phyloP scores from a whole-genome alignment of 2,888 invertebrate genomes.

The Nemotelus nigrinus region DNA sequence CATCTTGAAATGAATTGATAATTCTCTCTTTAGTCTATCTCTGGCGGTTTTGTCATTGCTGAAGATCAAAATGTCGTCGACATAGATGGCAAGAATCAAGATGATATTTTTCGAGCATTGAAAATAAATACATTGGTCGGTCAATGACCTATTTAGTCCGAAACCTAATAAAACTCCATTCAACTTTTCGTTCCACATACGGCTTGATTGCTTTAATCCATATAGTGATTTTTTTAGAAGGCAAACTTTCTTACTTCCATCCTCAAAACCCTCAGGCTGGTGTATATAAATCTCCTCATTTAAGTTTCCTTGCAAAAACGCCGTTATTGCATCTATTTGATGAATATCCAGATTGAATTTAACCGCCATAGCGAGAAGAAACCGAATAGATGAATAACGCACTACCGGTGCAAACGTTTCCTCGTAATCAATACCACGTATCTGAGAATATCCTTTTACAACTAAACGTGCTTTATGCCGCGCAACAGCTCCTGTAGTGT shows the following conservation, averaged over 20 bases:
- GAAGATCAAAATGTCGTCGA: too few relatives aligned
- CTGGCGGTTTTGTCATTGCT: too few relatives aligned
- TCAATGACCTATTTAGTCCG: too few relatives aligned
- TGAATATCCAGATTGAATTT: constrained; percentile 43
- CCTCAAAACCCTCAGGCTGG: constrained; percentile 49
- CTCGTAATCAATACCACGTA: constrained; percentile 43
- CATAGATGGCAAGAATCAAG: too few relatives aligned
- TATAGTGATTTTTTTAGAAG: constrained; percentile 51
- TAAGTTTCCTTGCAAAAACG: constrained; percentile 49
- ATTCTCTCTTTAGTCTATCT: too few relatives aligned
- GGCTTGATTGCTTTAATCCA: constrained; percentile 51
- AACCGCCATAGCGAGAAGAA: constrained; percentile 45
- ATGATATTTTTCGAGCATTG: too few relatives aligned
- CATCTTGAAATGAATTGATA: too few relatives aligned
- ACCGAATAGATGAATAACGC: constrained; percentile 44
- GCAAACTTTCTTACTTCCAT: constrained; percentile 47
- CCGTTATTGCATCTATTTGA: constrained; percentile 48
- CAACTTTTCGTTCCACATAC: constrained; percentile 51
- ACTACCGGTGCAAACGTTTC: constrained; percentile 47
- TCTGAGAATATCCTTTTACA: constrained; percentile 47
- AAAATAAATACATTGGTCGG: too few relatives aligned
- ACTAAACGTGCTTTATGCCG: constrained; percentile 45
- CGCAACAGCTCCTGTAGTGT: neutral
- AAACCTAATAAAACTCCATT: too few relatives aligned
- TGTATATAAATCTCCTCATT: constrained; percentile 46